Conservation (phyloP, 1,140 invertebrate species). For the Atopsyche davidsoni region DNA sequence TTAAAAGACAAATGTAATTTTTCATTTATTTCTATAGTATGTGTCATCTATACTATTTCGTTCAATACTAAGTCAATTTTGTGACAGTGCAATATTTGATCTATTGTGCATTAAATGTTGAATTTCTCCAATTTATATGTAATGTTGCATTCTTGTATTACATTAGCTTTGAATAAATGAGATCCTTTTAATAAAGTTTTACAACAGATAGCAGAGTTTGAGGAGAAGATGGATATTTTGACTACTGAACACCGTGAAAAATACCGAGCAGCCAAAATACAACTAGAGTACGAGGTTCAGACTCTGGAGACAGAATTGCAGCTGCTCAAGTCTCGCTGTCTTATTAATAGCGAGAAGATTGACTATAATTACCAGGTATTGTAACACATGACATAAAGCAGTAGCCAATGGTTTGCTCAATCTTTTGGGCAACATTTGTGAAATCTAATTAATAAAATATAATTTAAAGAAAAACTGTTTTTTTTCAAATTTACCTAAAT, state of each 20-base stretch:
- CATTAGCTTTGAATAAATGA: constrained; percentile 1
- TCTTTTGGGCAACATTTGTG: too few relatives aligned
- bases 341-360: constrained; percentile 78
- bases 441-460: too few relatives aligned
- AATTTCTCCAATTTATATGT: too few relatives aligned
- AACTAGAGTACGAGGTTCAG: constrained; percentile 63
- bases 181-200: not conserved
- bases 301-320: constrained; percentile 71
- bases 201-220: constrained; percentile 52
- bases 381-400: not conserved
- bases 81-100: too few relatives aligned
- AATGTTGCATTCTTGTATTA: not conserved
- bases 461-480: too few relatives aligned
- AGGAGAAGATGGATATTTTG: constrained; percentile 53
- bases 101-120: too few relatives aligned
- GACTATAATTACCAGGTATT: constrained; percentile 72
- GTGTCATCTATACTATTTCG: too few relatives aligned
- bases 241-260: constrained; percentile 63
- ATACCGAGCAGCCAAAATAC: constrained; percentile 60
- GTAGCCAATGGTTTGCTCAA: not conserved
- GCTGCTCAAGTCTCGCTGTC: constrained; percentile 61
- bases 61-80: too few relatives aligned
- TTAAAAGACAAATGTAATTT: too few relatives aligned
- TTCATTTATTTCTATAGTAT: too few relatives aligned
- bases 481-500: too few relatives aligned